Conservation (phyloP, 2,797 vertebrate genomes). For the Chiloscyllium punctatum region DNA sequence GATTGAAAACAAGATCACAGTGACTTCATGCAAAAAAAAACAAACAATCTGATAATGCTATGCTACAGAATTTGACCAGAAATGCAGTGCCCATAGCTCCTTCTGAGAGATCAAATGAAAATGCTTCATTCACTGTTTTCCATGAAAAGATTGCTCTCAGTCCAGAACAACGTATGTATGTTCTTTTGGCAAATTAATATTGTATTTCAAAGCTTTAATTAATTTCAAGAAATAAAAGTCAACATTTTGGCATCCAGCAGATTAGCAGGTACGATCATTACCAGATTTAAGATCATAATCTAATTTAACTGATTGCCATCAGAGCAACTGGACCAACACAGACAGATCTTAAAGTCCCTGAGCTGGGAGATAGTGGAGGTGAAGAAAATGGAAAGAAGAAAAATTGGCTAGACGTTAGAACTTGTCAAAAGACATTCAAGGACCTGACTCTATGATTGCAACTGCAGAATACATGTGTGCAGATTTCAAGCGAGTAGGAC, state of each 20-base stretch:
- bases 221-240: not conserved
- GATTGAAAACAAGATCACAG: not conserved
- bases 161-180: not conserved
- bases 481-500: not conserved
- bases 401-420: not conserved
- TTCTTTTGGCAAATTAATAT: not conserved
- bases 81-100: not conserved
- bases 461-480: not conserved
- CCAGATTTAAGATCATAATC: not conserved
- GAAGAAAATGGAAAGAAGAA: not conserved
- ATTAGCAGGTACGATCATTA: not conserved
- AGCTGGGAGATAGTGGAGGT: fast-evolving
- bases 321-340: not conserved
- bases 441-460: not conserved
- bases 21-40: no score
- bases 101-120: not conserved
- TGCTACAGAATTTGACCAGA: not conserved
- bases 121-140: not conserved
- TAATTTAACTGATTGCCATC: not conserved
- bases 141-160: not conserved
- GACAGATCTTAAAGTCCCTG: not conserved
- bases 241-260: not conserved
- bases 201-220: not conserved
- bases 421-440: not conserved
- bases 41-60: not conserved